Evolutionary conservation across 2,888 invertebrate genomes (phyloP), one percentile per base, ranked within the genome.

Genomic region (Tachystola acroxantha): DNA sequence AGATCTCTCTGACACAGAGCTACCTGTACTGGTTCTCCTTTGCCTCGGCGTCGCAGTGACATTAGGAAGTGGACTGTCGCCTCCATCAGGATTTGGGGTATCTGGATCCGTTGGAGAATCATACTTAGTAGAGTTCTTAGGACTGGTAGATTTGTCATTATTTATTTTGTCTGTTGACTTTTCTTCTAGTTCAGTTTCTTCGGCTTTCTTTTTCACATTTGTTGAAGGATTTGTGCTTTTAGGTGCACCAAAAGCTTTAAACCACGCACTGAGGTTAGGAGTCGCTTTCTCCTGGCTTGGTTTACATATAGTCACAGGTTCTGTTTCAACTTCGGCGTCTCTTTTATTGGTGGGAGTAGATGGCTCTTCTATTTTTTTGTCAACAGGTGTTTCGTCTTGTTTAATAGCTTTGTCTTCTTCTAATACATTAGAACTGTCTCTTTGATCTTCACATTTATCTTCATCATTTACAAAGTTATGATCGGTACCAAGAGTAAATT

Each of bases 221-320:
- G 87, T 66, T 27, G 86, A 80, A 1, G 94, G 31, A 7, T 75
- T 57, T 1, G 90, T 84, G 42, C 87, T 89, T 75, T 95, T 95
- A 0, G 96, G 96, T 0, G 94, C 93, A 7, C 96, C 96, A 65
- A 96, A 96, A 0, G 96, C 96, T 75, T 95, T 96, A 45, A 96
- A 94, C 96, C 96, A 96, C 16, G 95, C 96, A 64, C 95, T 96
- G 37, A 95, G 85, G 77, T 96, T 95, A 1, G 96, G 96, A 22
- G 94, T 94, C 10, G 93, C 92, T 65, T 92, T 92, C 44, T 90
- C 89, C 55, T 91, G 89, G 43, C 89, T 89, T 12, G 75, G 81
- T 52, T 82, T 81, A 1, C 43, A 71, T 42, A 50, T 79, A 1
- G 59, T 36, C 28, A 60, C 63, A 2, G 69, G 70, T 42, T 85